Base-by-base conservation (phyloP, 2,113 vertebrate species). In the Dissostichus mawsoni region DNA sequence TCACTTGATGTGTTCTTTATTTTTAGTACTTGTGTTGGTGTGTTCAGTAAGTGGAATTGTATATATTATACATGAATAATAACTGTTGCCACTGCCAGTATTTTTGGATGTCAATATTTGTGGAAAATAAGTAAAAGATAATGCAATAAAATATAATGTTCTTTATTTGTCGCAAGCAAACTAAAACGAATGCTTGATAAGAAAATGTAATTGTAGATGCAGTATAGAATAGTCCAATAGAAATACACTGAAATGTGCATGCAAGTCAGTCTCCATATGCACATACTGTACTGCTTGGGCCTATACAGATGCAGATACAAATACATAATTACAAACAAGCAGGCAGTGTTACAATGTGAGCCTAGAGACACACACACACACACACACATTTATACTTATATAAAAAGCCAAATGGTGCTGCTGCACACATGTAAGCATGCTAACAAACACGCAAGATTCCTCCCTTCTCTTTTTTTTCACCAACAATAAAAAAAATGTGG, bases 351-450 rank as follows among this genome's bases (percentile, higher is more conserved):
- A n/a, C 14, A 64, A 50, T 59, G 13, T 67, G 23, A 4, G 17
- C n/a, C 56, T 23, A 5, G 48, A 8, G 29, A 57, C 11, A 78
- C 51, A 73, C 68, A 44, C 4, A 18, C 58, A 50, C 50, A 51
- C 50, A 51, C 50, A 51, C 14, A 79, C 47, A 6, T 10, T 51
- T 11, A 11, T 45, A 18, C 8, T 41, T 51, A 33, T 57, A 83
- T 68, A 88, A 79, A 83, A 76, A 84, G 78, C 53, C 48, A n/a
- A 53, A 81, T 80, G 83, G 81, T 89, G 62, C 84, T 41, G 67
- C 81, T 59, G 47, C 17, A 58, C 71, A 50, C 33, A 17, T 29
- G 29, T 29, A 29, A 29, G 25, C 29, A 29, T 76, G 80, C 64
- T 56, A 83, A 77, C 69, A 58, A 52, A 50, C 73, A 73, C 9